Conservation (phyloP, 2,113 vertebrate genomes). For the Mixornis gularis region DNA sequence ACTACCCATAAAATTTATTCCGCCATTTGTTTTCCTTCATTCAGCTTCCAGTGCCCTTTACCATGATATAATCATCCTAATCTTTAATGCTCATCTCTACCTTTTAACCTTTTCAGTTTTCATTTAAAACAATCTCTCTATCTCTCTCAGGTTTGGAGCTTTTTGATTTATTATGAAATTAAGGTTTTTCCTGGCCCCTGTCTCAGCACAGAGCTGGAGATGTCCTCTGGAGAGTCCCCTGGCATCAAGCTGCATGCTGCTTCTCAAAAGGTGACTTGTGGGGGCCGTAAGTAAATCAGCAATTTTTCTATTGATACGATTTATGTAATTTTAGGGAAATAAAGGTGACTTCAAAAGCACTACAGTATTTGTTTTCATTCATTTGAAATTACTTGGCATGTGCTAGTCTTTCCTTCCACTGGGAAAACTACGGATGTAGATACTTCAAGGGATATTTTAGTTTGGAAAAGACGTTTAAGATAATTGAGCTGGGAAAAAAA, state of each 20-base stretch:
- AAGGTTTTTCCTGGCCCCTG: not conserved
- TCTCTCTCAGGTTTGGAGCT: constrained; percentile 8
- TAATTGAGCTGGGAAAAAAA: not conserved
- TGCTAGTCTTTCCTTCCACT: not conserved
- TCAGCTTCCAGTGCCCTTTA: constrained; percentile 13
- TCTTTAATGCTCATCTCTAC: constrained; percentile 27
- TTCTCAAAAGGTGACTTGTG: not conserved
- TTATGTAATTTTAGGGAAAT: not conserved
- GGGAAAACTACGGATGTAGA: not conserved
- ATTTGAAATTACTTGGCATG: not conserved
- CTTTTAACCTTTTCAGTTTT: constrained; percentile 52
- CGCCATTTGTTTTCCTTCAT: not conserved
- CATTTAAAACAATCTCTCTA: constrained; percentile 42
- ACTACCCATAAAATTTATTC: constrained; percentile 7
- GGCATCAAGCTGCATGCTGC: not conserved
- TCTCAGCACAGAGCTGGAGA: not conserved
- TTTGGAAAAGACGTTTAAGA: not conserved
- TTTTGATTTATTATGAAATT: not conserved
- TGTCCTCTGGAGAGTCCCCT: not conserved
- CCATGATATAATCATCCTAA: constrained; percentile 52
- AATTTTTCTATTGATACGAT: not conserved
- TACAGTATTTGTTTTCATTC: not conserved
- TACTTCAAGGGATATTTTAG: not conserved
- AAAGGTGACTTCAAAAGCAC: not conserved
- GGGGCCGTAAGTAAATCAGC: constrained; percentile 1